Evolutionary conservation across 2,113 vertebrate species (phyloP).

Genomic region (Porphyrio hochstetteri): DNA sequence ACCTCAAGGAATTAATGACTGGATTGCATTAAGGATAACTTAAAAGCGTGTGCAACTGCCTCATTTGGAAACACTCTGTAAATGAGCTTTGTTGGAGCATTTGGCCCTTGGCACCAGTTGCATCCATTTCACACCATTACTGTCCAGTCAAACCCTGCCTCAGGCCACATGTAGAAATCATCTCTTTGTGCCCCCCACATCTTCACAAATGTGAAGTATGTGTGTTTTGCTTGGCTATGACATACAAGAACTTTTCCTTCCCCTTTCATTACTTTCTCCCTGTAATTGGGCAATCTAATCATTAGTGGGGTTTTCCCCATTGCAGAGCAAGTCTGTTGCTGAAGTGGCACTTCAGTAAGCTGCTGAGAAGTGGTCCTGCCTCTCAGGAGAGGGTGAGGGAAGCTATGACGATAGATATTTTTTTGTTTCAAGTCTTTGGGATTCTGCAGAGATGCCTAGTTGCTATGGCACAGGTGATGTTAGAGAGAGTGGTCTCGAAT

Average conservation of each 20-base stretch:
- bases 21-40: not conserved
- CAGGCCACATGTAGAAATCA: not conserved
- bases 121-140: not conserved
- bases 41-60: not conserved
- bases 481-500: not conserved
- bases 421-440: not conserved
- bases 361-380: not conserved
- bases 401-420: not conserved
- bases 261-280: not conserved
- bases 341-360: not conserved
- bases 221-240: not conserved
- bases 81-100: not conserved
- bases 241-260: not conserved
- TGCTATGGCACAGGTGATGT: not conserved
- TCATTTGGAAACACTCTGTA: not conserved
- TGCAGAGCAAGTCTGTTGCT: not conserved
- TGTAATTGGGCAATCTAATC: not conserved
- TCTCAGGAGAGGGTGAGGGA: not conserved
- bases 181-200: not conserved
- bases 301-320: not conserved
- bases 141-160: not conserved
- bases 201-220: not conserved
- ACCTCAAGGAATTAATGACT: not conserved
- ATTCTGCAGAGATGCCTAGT: not conserved
- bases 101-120: not conserved